Evolutionary conservation across 2,888 invertebrate genomes (phyloP).

Genomic region (Ceraclea dissimilis): DNA sequence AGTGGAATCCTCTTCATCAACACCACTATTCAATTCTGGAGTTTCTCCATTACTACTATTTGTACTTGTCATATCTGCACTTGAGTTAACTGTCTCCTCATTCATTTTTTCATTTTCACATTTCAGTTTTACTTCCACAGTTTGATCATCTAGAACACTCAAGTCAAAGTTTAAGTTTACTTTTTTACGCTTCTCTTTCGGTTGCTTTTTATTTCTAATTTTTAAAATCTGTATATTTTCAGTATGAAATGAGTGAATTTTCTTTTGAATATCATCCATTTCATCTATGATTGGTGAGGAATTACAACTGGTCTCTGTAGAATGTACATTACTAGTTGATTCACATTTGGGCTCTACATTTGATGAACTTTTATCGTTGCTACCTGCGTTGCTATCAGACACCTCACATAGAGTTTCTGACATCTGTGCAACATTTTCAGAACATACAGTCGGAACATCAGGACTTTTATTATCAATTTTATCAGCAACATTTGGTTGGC

Average conservation of each 20-base stretch:
- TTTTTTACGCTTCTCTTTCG: slow-evolving; percentile 47
- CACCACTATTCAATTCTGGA: neutral
- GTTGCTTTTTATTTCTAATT: slow-evolving; percentile 51
- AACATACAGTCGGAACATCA: too few species aligned
- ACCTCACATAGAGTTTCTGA: too few species aligned
- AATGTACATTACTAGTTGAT: slow-evolving; percentile 27
- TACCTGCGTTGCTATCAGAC: neutral
- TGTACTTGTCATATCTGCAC: neutral
- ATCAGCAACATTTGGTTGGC: too few species aligned
- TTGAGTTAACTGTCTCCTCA: neutral
- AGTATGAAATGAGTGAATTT: slow-evolving; percentile 55
- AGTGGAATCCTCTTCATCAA: neutral
- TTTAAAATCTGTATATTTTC: slow-evolving; percentile 54
- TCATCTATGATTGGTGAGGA: slow-evolving; percentile 48
- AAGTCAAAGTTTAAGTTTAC: slow-evolving; percentile 49
- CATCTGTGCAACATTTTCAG: too few species aligned
- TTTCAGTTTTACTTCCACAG: slow-evolving; percentile 43
- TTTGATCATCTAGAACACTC: slow-evolving; percentile 46
- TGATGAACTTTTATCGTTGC: neutral
- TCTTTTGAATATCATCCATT: slow-evolving; percentile 55
- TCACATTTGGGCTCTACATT: slow-evolving; percentile 13
- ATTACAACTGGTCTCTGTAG: slow-evolving; percentile 44
- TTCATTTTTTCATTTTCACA: neutral
- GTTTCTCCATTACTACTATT: neutral
- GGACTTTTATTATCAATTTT: too few species aligned